phyloP scores from a whole-genome alignment of 1,140 invertebrate species.

The Charaxes varanes region DNA sequence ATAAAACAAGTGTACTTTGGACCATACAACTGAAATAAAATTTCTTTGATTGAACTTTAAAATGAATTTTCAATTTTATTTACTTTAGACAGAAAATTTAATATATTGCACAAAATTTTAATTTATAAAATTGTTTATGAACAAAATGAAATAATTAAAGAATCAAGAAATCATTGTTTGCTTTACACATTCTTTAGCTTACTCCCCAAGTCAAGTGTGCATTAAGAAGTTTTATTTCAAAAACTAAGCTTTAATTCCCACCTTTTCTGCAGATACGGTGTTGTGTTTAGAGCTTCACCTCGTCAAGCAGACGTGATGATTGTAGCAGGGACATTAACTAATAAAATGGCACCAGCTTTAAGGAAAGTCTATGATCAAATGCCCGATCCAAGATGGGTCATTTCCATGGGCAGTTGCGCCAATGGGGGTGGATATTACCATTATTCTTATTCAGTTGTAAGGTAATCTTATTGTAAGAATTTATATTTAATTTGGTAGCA shows the following conservation, averaged over 20 bases:
- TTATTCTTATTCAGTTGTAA: slow-evolving; percentile 97
- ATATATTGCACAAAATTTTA: too few relatives aligned
- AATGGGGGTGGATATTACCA: slow-evolving; percentile 99
- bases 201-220: too few relatives aligned
- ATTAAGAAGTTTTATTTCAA: not conserved
- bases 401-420: slow-evolving; percentile 99
- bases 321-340: slow-evolving; percentile 98
- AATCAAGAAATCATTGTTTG: too few relatives aligned
- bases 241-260: not conserved
- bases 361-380: slow-evolving; percentile 96
- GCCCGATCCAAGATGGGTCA: slow-evolving; percentile 96
- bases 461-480: too few relatives aligned
- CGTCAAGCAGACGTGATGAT: slow-evolving; percentile 97
- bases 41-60: too few relatives aligned
- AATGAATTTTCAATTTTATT: too few relatives aligned
- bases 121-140: too few relatives aligned
- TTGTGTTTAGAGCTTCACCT: slow-evolving; percentile 97
- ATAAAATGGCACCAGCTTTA: slow-evolving; percentile 99
- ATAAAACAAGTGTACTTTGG: too few relatives aligned
- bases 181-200: not conserved
- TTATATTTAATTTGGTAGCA: too few relatives aligned
- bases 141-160: too few relatives aligned
- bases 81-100: too few relatives aligned
- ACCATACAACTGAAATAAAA: too few relatives aligned
- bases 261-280: slow-evolving; percentile 81